Percentiles rank a stretch among this genome's conserved stretches.
phyloP scores from a whole-genome alignment of 2,113 vertebrate species.

The Myodes glareolus region DNA sequence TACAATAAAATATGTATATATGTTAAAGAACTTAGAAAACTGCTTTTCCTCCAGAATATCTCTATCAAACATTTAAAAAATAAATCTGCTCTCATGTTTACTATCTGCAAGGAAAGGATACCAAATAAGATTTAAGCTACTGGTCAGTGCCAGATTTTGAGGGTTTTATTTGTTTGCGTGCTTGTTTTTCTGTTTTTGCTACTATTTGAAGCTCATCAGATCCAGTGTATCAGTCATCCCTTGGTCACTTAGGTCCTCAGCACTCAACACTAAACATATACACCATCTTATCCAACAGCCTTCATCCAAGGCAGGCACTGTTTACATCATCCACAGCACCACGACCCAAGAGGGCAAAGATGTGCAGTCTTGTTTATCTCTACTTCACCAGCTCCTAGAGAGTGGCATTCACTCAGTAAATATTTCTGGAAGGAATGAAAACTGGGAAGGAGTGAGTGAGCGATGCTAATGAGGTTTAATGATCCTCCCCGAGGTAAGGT shows the following conservation, averaged over 20 bases:
- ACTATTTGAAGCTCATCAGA: background rate
- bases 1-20: background rate
- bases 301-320: background rate
- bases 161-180: background rate
- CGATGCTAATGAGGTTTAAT: background rate
- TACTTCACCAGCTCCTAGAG: background rate
- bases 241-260: background rate
- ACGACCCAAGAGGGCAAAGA: background rate
- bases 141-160: background rate
- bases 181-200: background rate
- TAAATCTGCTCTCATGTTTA: background rate
- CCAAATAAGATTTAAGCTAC: background rate
- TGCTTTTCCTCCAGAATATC: background rate
- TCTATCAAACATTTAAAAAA: slow-evolving; percentile 28
- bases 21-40: slow-evolving; percentile 47
- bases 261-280: background rate
- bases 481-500: background rate
- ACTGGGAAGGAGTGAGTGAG: background rate
- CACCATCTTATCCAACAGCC: background rate
- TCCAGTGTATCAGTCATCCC: background rate
- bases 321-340: background rate
- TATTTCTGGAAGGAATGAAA: background rate
- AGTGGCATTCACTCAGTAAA: background rate
- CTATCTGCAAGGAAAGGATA: background rate
- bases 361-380: background rate